These are phyloP conservation scores for Phortica magna DNA, from an alignment of 2,888 invertebrate genomes.

Conservation along the genomic window DNA sequence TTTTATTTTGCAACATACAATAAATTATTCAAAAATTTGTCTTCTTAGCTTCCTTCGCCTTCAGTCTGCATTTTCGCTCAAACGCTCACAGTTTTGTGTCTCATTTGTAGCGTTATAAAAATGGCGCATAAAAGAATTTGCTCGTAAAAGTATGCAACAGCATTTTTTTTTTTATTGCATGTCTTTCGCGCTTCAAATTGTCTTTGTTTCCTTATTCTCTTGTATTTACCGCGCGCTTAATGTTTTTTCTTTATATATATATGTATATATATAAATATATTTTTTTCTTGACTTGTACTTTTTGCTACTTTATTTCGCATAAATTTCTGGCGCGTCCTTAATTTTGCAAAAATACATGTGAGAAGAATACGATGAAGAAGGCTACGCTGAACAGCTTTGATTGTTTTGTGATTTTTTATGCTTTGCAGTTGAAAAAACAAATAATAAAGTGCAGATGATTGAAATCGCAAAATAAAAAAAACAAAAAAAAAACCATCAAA, in stretches of 20 bases:
- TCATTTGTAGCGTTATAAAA: background rate
- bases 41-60: no score
- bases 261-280: no score
- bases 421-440: background rate
- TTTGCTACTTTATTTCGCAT: no score
- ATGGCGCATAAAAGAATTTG: background rate
- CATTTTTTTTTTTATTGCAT: background rate
- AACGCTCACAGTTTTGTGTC: no score
- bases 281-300: no score
- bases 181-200: background rate
- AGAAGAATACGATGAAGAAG: no score
- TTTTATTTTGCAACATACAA: background rate
- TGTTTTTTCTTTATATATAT: no score
- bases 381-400: background rate
- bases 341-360: no score
- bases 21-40: constrained; percentile 10
- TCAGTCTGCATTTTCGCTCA: no score
- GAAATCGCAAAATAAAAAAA: constrained; percentile 25
- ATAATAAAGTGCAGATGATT: no score
- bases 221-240: background rate
- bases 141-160: constrained; percentile 6
- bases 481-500: constrained; percentile 63
- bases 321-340: no score
- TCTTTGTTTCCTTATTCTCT: background rate
- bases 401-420: constrained; percentile 2